phyloP scores from a whole-genome alignment of 1,140 invertebrate species.

The Tetramorium parvispinum region DNA sequence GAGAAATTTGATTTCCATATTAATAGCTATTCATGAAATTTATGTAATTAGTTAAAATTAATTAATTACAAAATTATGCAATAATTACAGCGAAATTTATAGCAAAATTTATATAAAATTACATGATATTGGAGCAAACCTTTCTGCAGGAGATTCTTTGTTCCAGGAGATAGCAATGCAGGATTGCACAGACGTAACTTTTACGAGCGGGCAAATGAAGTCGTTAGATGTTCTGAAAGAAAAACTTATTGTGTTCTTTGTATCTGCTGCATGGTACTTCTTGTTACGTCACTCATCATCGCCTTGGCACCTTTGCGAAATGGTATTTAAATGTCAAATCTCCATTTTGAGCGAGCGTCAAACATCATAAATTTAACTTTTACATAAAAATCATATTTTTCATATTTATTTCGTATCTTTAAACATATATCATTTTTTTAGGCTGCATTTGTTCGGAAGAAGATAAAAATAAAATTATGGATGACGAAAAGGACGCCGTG shows the following conservation, averaged over 20 bases:
- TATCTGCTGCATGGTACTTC: constrained; percentile 91
- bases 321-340: constrained; percentile 81
- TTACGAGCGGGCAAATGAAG: constrained; percentile 90
- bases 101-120: neutral
- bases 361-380: neutral
- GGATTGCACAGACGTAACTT: constrained; percentile 90
- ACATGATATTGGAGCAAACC: neutral
- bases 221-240: constrained; percentile 95
- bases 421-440: constrained; percentile 74
- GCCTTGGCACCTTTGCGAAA: constrained; percentile 94
- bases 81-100: neutral
- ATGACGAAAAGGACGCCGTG: constrained; percentile 87
- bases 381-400: neutral
- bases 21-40: neutral
- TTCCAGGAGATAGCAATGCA: constrained; percentile 89
- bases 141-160: constrained; percentile 63
- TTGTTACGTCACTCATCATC: constrained; percentile 94
- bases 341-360: neutral
- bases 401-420: neutral
- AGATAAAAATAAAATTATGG: constrained; percentile 88
- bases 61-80: neutral
- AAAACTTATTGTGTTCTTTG: constrained; percentile 91
- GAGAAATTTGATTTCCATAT: constrained; percentile 11
- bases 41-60: neutral
- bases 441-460: constrained; percentile 91